These are phyloP conservation scores for Ctenoplectra terminalis DNA, from an alignment of 1,140 invertebrate genomes.

Conservation along the genomic window DNA sequence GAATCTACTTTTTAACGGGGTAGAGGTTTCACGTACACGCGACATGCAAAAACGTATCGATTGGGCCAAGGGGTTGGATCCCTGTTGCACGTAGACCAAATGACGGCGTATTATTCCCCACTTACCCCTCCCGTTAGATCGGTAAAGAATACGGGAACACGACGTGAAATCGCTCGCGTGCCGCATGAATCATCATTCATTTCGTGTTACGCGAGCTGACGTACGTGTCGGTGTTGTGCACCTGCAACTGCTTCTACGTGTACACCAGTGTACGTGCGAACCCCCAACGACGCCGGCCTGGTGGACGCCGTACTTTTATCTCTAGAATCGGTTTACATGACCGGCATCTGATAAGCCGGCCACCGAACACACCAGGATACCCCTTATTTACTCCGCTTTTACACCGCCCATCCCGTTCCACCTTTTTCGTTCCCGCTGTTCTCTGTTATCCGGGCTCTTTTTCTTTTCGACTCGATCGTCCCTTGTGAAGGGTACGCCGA, in stretches of 20 bases:
- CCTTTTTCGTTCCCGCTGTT: not conserved
- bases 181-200: constrained; percentile 79
- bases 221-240: constrained; percentile 60
- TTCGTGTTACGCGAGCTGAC: constrained; percentile 74
- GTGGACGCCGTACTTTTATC: constrained; percentile 71
- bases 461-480: no score
- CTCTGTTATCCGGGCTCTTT: not conserved
- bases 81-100: constrained; percentile 75
- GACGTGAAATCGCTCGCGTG: constrained; percentile 76
- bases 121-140: constrained; percentile 65
- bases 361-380: constrained; percentile 62
- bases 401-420: constrained; percentile 16
- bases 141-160: constrained; percentile 71
- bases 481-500: constrained; percentile 32
- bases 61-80: constrained; percentile 65
- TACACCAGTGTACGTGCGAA: constrained; percentile 33
- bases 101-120: constrained; percentile 76
- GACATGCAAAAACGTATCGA: constrained; percentile 71
- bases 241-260: constrained; percentile 45
- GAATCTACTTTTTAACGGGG: not conserved
- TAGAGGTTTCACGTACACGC: constrained; percentile 53
- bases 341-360: constrained; percentile 72
- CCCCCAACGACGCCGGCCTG: constrained; percentile 57
- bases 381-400: constrained; percentile 68
- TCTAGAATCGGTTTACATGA: constrained; percentile 75